These are phyloP conservation scores for Bhutanitis thaidina DNA, from an alignment of 2,888 invertebrate genomes.

Conservation along the genomic window DNA sequence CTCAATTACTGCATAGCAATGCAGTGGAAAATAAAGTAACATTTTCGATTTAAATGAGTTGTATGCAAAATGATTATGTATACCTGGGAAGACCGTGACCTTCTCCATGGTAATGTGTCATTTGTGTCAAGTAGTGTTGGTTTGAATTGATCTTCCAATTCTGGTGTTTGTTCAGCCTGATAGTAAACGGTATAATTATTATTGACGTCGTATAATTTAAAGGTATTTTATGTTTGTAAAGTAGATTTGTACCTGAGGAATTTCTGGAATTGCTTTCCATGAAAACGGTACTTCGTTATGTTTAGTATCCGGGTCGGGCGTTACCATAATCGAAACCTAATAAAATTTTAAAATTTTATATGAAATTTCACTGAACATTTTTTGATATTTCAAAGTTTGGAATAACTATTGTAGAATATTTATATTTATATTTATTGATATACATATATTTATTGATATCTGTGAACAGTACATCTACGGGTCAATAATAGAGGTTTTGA, in stretches of 20 bases:
- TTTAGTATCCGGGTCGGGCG: slow-evolving; percentile 46
- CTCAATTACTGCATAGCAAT: too few species aligned
- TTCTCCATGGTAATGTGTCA: slow-evolving; percentile 59
- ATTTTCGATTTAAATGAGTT: too few species aligned
- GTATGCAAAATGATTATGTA: slow-evolving; percentile 19
- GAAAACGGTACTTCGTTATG: slow-evolving; percentile 62
- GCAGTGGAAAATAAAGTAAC: too few species aligned
- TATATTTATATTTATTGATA: too few species aligned
- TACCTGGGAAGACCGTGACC: slow-evolving; percentile 66
- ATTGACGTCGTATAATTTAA: not conserved
- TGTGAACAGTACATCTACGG: too few species aligned
- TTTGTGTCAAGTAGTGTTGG: slow-evolving; percentile 63
- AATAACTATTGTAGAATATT: too few species aligned
- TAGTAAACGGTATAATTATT: slow-evolving; percentile 21
- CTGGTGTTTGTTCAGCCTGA: slow-evolving; percentile 71
- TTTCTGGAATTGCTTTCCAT: slow-evolving; percentile 70
- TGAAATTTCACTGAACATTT: too few species aligned
- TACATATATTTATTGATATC: too few species aligned
- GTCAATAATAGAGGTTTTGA: too few species aligned
- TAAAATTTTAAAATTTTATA: slow-evolving; percentile 13
- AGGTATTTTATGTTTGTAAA: not conserved
- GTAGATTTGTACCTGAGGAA: slow-evolving; percentile 61
- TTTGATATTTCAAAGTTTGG: too few species aligned
- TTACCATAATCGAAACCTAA: slow-evolving; percentile 54
- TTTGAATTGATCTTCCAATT: slow-evolving; percentile 63